Conservation (phyloP, 1,140 invertebrate genomes). For the Pogonus chalceus region DNA sequence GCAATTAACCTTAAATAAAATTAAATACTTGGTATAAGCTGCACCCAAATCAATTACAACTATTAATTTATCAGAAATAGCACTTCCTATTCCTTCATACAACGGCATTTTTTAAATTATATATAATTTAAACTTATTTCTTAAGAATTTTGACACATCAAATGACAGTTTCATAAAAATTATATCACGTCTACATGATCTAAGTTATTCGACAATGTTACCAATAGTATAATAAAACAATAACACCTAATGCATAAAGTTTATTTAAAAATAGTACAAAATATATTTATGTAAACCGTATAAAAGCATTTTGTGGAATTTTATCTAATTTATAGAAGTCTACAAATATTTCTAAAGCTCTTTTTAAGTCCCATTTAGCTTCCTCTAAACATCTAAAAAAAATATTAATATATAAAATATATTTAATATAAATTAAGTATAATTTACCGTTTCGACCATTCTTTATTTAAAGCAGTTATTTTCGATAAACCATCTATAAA, state of each 20-base stretch:
- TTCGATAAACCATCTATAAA: slow-evolving; percentile 55
- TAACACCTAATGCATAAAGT: too few relatives aligned
- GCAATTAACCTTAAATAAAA: slow-evolving; percentile 14
- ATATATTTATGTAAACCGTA: too few relatives aligned
- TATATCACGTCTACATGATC: too few relatives aligned
- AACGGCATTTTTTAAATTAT: slow-evolving; percentile 52
- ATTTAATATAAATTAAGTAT: slow-evolving; percentile 13
- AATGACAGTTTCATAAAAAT: too few relatives aligned
- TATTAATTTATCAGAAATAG: slow-evolving; percentile 75
- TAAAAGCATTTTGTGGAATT: slow-evolving; percentile 70
- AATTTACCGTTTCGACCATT: slow-evolving; percentile 68
- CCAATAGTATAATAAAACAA: too few relatives aligned
- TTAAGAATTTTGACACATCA: too few relatives aligned
- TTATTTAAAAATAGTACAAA: too few relatives aligned
- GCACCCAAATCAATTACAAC: slow-evolving; percentile 85
- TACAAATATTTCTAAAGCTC: slow-evolving; percentile 64
- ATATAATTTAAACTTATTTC: too few relatives aligned
- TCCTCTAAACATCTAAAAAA: slow-evolving; percentile 70
- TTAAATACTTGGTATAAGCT: slow-evolving; percentile 83
- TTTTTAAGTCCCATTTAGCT: slow-evolving; percentile 72
- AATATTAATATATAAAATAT: slow-evolving; percentile 4
- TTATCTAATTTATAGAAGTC: slow-evolving; percentile 62
- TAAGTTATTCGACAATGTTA: too few relatives aligned
- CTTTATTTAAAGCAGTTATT: slow-evolving; percentile 71
- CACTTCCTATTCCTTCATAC: slow-evolving; percentile 62